Evolutionary conservation across 2,113 vertebrate species (phyloP).

Genomic region (Oryctolagus cuniculus): DNA sequence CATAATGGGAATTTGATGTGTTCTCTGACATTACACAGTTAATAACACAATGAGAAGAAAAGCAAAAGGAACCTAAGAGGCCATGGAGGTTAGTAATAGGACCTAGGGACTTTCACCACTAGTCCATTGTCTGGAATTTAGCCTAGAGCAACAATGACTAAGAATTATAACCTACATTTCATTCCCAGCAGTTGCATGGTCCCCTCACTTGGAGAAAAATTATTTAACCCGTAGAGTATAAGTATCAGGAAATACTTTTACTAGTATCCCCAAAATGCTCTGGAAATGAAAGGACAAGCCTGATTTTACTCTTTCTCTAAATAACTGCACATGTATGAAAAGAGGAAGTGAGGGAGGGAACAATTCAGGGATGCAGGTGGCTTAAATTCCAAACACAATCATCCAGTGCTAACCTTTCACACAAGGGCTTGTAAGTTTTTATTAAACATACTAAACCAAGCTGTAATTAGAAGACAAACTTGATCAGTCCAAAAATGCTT

Average conservation of each 20-base stretch:
- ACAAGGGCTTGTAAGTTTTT: neutral
- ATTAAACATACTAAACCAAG: conserved; percentile 39
- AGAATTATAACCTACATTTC: conserved; percentile 73
- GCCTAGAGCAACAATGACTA: conserved; percentile 79
- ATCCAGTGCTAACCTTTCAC: conserved; percentile 32
- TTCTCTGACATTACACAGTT: conserved; percentile 68
- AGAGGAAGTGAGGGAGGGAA: neutral
- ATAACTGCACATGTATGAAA: neutral
- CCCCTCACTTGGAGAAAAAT: conserved; percentile 44
- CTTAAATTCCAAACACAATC: conserved; percentile 4
- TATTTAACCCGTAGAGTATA: conserved; percentile 19
- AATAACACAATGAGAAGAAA: conserved; percentile 76
- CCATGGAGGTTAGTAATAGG: conserved; percentile 68
- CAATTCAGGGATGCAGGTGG: neutral
- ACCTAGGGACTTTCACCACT: conserved; percentile 69
- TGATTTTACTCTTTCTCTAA: conserved; percentile 51
- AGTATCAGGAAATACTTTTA: neutral
- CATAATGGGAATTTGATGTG: conserved; percentile 48
- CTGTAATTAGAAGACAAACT: neutral
- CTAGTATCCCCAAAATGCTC: neutral
- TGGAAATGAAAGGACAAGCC: conserved; percentile 30
- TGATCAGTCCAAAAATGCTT: conserved; percentile 57
- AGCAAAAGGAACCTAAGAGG: conserved; percentile 62
- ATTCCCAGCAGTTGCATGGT: conserved; percentile 42
- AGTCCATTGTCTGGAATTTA: conserved; percentile 75